phyloP scores from a whole-genome alignment of 2,888 invertebrate species.

The Ganaspis brasiliensis region DNA sequence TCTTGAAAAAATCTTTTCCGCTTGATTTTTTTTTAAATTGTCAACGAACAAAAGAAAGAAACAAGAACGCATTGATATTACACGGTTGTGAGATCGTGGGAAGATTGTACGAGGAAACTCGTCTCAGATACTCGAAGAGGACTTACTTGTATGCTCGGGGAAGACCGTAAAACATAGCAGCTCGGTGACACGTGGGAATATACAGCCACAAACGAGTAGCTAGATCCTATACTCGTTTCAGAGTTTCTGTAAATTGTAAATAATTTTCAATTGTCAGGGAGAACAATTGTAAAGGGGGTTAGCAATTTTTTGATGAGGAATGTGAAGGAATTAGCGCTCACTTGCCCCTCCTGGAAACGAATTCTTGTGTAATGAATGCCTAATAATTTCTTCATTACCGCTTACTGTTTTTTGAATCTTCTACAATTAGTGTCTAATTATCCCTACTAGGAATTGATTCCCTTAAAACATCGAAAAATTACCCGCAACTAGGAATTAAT shows the following conservation, averaged over 20 bases:
- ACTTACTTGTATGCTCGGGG: conserved; percentile 60
- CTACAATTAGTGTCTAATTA: too few relatives aligned
- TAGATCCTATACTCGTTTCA: neutral
- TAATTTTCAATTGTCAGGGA: neutral
- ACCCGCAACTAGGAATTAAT: too few relatives aligned
- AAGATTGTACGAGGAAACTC: conserved; percentile 71
- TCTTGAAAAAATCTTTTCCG: neutral
- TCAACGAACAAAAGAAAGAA: conserved; percentile 54
- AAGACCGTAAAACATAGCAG: conserved; percentile 62
- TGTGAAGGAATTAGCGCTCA: too few relatives aligned
- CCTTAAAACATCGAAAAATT: too few relatives aligned
- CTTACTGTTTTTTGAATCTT: too few relatives aligned
- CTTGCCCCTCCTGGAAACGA: too few relatives aligned
- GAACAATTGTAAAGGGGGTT: too few relatives aligned
- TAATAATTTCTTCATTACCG: too few relatives aligned
- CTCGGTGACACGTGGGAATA: conserved; percentile 66
- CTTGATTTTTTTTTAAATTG: conserved; percentile 53
- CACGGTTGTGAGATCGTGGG: conserved; percentile 69
- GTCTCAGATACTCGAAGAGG: conserved; percentile 61
- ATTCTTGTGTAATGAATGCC: too few relatives aligned
- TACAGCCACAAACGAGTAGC: conserved; percentile 4
- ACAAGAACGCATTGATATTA: conserved; percentile 55
- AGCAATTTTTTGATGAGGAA: too few relatives aligned
- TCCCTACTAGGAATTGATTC: too few relatives aligned
- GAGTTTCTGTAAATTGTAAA: neutral